Evolutionary conservation across 2,888 invertebrate species (phyloP).

Genomic region (Tipula vernalis): DNA sequence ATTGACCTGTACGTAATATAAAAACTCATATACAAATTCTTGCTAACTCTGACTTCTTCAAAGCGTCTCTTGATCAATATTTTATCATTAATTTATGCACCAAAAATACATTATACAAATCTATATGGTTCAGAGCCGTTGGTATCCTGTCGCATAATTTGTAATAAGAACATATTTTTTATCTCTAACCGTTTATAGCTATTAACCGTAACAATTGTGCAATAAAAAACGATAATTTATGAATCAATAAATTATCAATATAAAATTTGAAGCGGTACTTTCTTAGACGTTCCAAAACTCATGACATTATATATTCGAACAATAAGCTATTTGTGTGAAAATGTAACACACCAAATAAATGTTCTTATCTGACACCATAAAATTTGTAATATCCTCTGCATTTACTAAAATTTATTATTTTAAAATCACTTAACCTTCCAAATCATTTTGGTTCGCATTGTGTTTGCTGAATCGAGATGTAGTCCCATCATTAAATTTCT

Average conservation of each 20-base stretch:
- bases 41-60: no score
- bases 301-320: not conserved
- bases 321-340: not conserved
- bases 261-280: not conserved
- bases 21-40: no score
- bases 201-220: not conserved
- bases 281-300: not conserved
- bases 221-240: not conserved
- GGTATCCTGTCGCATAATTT: not conserved
- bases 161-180: not conserved
- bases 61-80: no score
- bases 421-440: not conserved
- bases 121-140: no score
- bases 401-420: not conserved
- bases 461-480: not conserved
- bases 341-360: not conserved
- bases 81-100: not conserved
- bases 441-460: not conserved
- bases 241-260: not conserved
- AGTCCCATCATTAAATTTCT: not conserved
- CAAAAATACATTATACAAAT: not conserved
- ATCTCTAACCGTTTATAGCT: not conserved
- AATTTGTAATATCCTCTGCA: not conserved
- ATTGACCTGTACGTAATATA: no score
- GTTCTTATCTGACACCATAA: not conserved